Evolutionary conservation across 2,797 vertebrate genomes (phyloP), one percentile per base, ranked within the genome.

Genomic region (Pterois miles): DNA sequence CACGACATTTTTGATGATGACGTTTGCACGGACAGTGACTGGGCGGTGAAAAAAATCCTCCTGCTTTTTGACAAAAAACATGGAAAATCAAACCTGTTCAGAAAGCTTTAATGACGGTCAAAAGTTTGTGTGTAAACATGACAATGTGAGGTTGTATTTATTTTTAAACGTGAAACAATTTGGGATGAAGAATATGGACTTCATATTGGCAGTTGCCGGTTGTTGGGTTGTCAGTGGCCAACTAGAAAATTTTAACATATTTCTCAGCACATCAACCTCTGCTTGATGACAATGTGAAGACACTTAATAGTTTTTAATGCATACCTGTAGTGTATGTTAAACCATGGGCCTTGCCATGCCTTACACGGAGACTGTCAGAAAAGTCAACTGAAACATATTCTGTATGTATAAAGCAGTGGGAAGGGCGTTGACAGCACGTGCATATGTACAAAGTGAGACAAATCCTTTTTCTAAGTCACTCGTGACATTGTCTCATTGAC

Each of bases 401-500:
- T 31, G 66, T 25, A 54, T 16, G 57, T 53, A 65, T 9, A 16
- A 65, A 71, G 72, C 38, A 3, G 31, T 58, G 33, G 38, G 31
- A 46, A 8, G 52, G 48, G 38, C 2, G 14, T 14, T 43, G 78
- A 66, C 78, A 72, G 40, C 66, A 58, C 65, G 72, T 70, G 76
- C 69, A 31, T 29, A 13, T 3, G 50, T 52, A 57, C 63, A 78
- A 76, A 87, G 67, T 23, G 56, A 81, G 63, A 81, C 77, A 65
- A 65, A 69, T 23, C 40, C 27, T 40, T 80, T 83, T 81, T 74
- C 38, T 33, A 54, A 78, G 48, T 43, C 72, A 76, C 60, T 80
- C 71, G 80, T 71, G 76, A 79, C 68, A 69, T 67, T 73, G 69
- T 74, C 81, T n/a, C n/a, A n/a, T n/a, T n/a, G n/a, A 62, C 22